A percentile compares a stretch with the other conserved stretches of the same genome.
phyloP scores from a whole-genome alignment of 1,140 invertebrate species.

The Reticulitermes speratus region DNA sequence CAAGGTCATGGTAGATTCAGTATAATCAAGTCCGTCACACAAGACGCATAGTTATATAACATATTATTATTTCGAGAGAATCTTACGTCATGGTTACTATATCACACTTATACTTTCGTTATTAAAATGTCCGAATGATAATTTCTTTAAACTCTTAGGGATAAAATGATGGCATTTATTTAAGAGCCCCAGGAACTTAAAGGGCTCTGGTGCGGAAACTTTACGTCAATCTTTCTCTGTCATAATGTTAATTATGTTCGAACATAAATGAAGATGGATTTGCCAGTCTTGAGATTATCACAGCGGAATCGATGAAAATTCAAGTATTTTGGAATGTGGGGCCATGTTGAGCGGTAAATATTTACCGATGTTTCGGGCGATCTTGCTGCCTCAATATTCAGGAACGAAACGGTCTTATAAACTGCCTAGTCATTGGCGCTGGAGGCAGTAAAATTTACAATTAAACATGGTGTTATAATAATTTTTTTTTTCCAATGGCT shows the following conservation, averaged over 20 bases:
- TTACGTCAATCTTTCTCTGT: neutral
- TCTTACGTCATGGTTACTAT: neutral
- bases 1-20: neutral
- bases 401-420: too few species aligned
- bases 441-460: too few species aligned
- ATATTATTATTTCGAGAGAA: neutral
- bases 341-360: too few species aligned
- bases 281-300: too few species aligned
- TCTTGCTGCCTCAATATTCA: too few species aligned
- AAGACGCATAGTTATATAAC: neutral
- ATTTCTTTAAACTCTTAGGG: neutral
- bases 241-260: neutral
- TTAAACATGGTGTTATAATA: too few species aligned
- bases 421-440: too few species aligned
- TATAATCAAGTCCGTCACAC: neutral
- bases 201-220: neutral
- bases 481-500: too few species aligned
- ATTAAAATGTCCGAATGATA: neutral
- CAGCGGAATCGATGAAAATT: too few species aligned
- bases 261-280: too few species aligned
- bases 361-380: too few species aligned
- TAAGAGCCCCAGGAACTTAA: neutral
- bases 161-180: neutral
- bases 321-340: too few species aligned
- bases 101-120: neutral